A percentile compares a stretch with the other conserved stretches of the same genome.
These are phyloP conservation scores for Alloscopus bannaensis DNA, from an alignment of 2,888 invertebrate genomes.

Conservation along the genomic window DNA sequence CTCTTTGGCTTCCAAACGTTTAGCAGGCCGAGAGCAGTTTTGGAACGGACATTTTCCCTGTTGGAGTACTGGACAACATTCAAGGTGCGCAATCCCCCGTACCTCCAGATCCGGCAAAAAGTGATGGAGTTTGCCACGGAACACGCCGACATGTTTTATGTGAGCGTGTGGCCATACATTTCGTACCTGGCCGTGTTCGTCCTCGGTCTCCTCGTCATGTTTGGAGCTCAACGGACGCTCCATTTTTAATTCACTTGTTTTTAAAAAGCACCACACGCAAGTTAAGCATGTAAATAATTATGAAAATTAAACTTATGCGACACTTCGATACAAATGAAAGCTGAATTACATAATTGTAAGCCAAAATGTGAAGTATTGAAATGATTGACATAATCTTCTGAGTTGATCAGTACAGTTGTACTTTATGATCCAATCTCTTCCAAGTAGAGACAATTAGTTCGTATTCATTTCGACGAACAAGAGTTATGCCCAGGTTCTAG, in stretches of 20 bases:
- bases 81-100: slow-evolving; percentile 69
- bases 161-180: slow-evolving; percentile 49
- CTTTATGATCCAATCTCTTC: too few relatives aligned
- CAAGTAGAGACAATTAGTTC: too few relatives aligned
- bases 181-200: slow-evolving; percentile 55
- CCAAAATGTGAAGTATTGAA: too few relatives aligned
- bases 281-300: too few relatives aligned
- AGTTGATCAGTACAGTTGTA: not conserved
- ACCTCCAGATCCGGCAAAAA: slow-evolving; percentile 26
- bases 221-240: slow-evolving; percentile 15
- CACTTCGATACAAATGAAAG: too few relatives aligned
- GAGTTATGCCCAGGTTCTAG: too few relatives aligned
- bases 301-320: not conserved
- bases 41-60: slow-evolving; percentile 66
- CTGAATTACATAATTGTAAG: too few relatives aligned
- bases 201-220: slow-evolving; percentile 56
- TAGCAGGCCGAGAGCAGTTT: slow-evolving; percentile 77
- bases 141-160: slow-evolving; percentile 51
- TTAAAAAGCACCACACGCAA: too few relatives aligned
- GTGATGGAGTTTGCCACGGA: slow-evolving; percentile 34
- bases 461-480: too few relatives aligned
- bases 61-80: slow-evolving; percentile 71
- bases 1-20: slow-evolving; percentile 77
- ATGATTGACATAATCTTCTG: too few relatives aligned
- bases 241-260: slow-evolving; percentile 1